Percentiles rank a stretch among this genome's conserved stretches.
These are phyloP conservation scores for Dinothrombium tinctorium DNA, from an alignment of 1,140 invertebrate genomes.

Conservation along the genomic window DNA sequence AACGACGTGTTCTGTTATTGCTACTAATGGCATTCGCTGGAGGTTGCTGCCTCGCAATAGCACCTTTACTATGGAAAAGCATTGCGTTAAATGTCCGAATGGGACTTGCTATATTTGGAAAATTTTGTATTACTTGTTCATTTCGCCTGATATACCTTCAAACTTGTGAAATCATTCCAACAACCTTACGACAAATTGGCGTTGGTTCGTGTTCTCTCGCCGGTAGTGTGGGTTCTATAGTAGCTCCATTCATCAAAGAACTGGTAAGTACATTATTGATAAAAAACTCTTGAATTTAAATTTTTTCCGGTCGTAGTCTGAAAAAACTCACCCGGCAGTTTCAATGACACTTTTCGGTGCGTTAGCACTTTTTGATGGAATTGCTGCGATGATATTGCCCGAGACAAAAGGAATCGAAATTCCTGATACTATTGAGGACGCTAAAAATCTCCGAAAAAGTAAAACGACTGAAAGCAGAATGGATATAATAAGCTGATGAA, in stretches of 20 bases:
- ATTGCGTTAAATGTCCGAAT: slow-evolving; percentile 21
- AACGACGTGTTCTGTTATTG: slow-evolving; percentile 1
- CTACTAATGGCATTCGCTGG: slow-evolving; percentile 7
- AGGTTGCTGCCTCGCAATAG: slow-evolving; percentile 20
- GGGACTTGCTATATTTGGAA: slow-evolving; percentile 47
- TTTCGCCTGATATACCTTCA: slow-evolving; percentile 56
- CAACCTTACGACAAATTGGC: slow-evolving; percentile 23
- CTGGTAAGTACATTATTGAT: slow-evolving; percentile 22
- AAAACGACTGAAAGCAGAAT: too few relatives aligned
- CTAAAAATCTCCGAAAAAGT: too few relatives aligned
- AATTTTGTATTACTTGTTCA: slow-evolving; percentile 52
- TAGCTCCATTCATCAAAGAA: slow-evolving; percentile 26
- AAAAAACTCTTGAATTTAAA: too few relatives aligned
- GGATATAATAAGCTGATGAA: too few relatives aligned
- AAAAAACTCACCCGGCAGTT: background rate
- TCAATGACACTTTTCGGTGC: background rate
- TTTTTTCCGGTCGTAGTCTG: background rate
- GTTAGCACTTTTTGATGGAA: background rate
- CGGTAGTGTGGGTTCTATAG: slow-evolving; percentile 21
- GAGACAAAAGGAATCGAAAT: slow-evolving; percentile 1
- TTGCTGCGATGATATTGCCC: background rate
- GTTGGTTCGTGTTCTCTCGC: slow-evolving; percentile 19
- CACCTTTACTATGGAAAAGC: background rate
- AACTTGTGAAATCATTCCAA: slow-evolving; percentile 59
- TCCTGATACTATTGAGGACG: background rate